Evolutionary conservation across 2,113 vertebrate genomes (phyloP), one percentile per base, ranked within the genome.

Genomic region (Leiothrix lutea): DNA sequence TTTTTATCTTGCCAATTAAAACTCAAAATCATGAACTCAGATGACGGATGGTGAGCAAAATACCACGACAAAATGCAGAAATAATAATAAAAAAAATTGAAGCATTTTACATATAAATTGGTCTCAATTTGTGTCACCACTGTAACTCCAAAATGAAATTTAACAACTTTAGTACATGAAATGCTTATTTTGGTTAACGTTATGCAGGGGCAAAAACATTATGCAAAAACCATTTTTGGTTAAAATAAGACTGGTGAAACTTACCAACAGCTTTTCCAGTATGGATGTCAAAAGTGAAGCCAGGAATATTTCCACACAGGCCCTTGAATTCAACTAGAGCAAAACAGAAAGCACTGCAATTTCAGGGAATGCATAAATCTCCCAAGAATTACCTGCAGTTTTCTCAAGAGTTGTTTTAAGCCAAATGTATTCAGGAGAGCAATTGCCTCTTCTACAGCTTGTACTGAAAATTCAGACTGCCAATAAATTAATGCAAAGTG

Each of bases 191-290:
- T 60, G 25, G 50, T 70, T 53, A 62, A 18, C 20, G 35, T 50
- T 44, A 45, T 25, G 23, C 20, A 87, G 53, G 53, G 12, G 9
- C 58, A 91, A 64, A 21, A 40, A 69, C 6, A 9, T 12, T 24
- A 50, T 6, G 62, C 9, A 70, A 80, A 80, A 80, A 40, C 6
- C 25, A 20, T 5, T 54, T n/a, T 18, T 50, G 13, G 19, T 47
- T 54, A 83, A 93, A 92, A 11, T 66, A 61, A 33, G 29, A 75
- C 33, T 40, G 64, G 13, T 64, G 75, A 94, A 96, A 97, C 98
- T 98, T 96, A 99, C 98, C 98, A 65, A 98, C 98, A 92, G 98
- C 98, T 96, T 98, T 98, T 84, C 98, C 98, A 26, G 98, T 98
- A 88, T 98, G 98, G 86, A 98, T 98, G 86, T 98, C 98, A 94